These are phyloP conservation scores for Spea hammondii DNA, from an alignment of 2,797 vertebrate genomes.

Conservation along the genomic window DNA sequence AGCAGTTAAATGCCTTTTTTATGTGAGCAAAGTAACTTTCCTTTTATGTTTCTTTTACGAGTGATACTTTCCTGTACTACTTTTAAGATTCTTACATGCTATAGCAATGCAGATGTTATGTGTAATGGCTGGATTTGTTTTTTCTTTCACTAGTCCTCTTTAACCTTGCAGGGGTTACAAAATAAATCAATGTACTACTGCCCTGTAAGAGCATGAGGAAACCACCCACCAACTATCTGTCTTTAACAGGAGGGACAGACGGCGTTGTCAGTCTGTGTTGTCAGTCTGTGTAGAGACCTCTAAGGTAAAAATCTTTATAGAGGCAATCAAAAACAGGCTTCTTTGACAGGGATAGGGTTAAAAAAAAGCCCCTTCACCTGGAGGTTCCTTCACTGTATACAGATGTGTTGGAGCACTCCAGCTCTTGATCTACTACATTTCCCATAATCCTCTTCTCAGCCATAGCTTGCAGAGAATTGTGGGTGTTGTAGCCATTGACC, in stretches of 20 bases:
- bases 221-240: background rate
- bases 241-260: background rate
- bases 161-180: background rate
- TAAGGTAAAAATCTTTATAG: too few species aligned
- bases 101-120: background rate
- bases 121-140: background rate
- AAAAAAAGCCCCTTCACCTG: too few species aligned
- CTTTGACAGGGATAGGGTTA: too few species aligned
- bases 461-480: background rate
- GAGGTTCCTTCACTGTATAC: too few species aligned
- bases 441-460: background rate
- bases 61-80: background rate
- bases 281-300: background rate
- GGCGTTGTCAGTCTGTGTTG: background rate
- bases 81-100: background rate
- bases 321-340: too few species aligned
- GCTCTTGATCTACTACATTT: too few species aligned
- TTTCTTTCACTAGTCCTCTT: background rate
- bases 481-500: background rate
- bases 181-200: background rate
- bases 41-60: background rate
- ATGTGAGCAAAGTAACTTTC: conserved; percentile 20
- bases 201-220: background rate
- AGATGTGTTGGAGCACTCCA: too few species aligned
- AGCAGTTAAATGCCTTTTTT: conserved; percentile 30